These are phyloP conservation scores for Antheraea mylitta DNA, from an alignment of 1,140 invertebrate genomes.

Conservation along the genomic window DNA sequence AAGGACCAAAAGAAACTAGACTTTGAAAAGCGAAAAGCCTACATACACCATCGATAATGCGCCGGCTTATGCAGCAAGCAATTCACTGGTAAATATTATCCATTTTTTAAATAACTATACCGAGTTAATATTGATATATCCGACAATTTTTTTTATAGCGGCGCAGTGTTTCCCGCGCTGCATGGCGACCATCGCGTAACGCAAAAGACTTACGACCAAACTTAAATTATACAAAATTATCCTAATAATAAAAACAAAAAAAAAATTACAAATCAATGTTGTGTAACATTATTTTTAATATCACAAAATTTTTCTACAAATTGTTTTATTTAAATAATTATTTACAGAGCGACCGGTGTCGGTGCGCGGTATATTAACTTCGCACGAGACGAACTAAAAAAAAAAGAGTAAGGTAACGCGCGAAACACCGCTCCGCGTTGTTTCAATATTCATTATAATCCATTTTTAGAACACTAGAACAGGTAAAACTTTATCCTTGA, in stretches of 20 bases:
- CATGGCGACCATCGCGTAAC: neutral
- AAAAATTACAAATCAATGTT: slow-evolving; percentile 12
- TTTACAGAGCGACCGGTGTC: slow-evolving; percentile 2
- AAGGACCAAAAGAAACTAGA: neutral
- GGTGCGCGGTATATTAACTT: neutral
- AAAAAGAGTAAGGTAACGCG: neutral
- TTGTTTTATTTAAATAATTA: slow-evolving; percentile 16
- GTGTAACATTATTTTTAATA: slow-evolving; percentile 17
- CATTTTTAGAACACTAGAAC: slow-evolving; percentile 9
- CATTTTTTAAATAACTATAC: neutral
- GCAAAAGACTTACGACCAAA: neutral
- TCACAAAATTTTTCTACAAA: slow-evolving; percentile 16
- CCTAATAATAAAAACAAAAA: slow-evolving; percentile 11
- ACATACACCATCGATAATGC: neutral
- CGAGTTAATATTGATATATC: neutral
- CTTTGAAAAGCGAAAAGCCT: neutral
- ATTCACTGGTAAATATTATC: neutral
- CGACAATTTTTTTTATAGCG: neutral
- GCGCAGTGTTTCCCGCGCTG: slow-evolving; percentile 10
- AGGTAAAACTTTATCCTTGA: slow-evolving; percentile 1
- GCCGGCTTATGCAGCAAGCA: neutral
- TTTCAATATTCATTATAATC: neutral
- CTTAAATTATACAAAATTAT: slow-evolving; percentile 4
- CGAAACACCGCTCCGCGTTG: slow-evolving; percentile 11
- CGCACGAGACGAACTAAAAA: neutral